Evolutionary conservation across 2,113 vertebrate genomes (phyloP), one percentile per base, ranked within the genome.

Genomic region (Nannobrachium achirus): DNA sequence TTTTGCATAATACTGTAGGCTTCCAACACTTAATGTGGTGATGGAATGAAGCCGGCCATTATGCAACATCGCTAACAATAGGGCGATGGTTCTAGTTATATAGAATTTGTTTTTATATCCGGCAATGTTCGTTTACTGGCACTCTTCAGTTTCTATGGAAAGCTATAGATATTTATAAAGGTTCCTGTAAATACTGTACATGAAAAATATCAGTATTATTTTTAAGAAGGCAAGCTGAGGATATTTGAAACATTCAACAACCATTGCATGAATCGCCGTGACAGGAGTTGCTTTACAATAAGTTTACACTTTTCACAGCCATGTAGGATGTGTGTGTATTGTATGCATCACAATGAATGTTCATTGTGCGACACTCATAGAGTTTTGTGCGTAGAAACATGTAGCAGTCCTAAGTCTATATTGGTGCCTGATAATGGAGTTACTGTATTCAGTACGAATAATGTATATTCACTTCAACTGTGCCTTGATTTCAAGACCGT

Each of bases 141-240:
- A 88, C 89, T 87, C 89, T 87, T 86, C 51, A 67, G 10, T 75
- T 86, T 87, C 41, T 86, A 83, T 83, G 87, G 87, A 88, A 76
- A 85, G 63, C 42, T 51, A 66, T 74, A 63, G 77, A 80, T 84
- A 71, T 93, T 90, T 93, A 92, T 59, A 66, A 90, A 91, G 86
- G 88, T 75, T 89, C 75, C 66, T 94, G 93, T 93, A 94, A 91
- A 94, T 94, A 92, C 86, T 94, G 90, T 91, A 89, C 89, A 92
- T 92, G 89, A 85, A 86, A 88, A 92, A 82, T 86, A 71, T 83
- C 80, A 89, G 92, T 87, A 85, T 94, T 94, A 88, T 91, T 90
- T 76, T 71, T 67, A 71, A 62, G 85, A 76, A 71, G 48, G 25
- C 44, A 66, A 82, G 69, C 56, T 74, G 75, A 86, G 72, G 73